Evolutionary conservation across 2,113 vertebrate species (phyloP).

Genomic region (Pardalotus punctatus): DNA sequence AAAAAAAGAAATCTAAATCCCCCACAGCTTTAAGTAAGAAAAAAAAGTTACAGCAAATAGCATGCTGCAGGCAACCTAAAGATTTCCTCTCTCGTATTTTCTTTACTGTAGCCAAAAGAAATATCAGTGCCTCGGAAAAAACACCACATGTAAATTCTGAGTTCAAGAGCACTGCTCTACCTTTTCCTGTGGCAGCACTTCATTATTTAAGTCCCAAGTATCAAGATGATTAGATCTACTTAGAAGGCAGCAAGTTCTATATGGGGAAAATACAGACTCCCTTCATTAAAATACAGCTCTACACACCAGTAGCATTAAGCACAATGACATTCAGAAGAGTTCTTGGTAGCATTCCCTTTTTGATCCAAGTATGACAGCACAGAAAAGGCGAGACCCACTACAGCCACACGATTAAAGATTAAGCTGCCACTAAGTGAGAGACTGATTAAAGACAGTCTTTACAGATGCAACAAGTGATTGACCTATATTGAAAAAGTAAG

Average conservation of each 20-base stretch:
- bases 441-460: not conserved
- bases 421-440: not conserved
- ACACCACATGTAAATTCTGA: not conserved
- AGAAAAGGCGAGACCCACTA: not conserved
- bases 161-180: not conserved
- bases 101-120: not conserved
- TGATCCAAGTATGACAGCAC: not conserved
- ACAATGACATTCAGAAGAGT: not conserved
- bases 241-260: not conserved
- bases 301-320: not conserved
- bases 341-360: not conserved
- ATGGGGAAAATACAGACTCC: not conserved
- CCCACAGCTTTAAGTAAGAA: not conserved
- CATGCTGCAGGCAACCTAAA: not conserved
- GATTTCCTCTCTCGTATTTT: not conserved
- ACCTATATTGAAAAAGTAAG: not conserved
- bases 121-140: not conserved
- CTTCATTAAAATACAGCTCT: not conserved
- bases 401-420: not conserved
- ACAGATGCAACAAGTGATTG: not conserved
- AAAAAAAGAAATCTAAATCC: not conserved
- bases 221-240: not conserved
- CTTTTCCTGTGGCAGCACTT: not conserved
- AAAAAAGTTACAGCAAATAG: not conserved
- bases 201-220: not conserved